Conservation (phyloP, 2,888 invertebrate genomes). For the Netelia virgata region DNA sequence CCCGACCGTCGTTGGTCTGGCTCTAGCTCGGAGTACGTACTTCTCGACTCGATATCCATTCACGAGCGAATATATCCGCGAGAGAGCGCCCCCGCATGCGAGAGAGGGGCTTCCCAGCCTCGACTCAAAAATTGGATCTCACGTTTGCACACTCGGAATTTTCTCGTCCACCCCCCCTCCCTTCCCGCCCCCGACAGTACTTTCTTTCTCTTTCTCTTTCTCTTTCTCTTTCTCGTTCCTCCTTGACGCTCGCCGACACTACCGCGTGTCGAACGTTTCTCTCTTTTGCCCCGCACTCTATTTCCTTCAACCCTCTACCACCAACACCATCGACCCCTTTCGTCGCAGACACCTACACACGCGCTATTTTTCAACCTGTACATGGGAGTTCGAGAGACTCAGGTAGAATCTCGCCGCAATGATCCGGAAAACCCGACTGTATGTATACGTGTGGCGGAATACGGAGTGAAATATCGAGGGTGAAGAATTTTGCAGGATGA, state of each 20-base stretch:
- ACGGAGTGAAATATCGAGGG: slow-evolving; percentile 37
- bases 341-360: slow-evolving; percentile 9
- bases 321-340: slow-evolving; percentile 5
- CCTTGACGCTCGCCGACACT: not conserved
- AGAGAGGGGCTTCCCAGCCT: slow-evolving; percentile 48
- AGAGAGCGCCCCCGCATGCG: slow-evolving; percentile 54
- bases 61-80: slow-evolving; percentile 39
- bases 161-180: slow-evolving; percentile 2
- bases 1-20: slow-evolving; percentile 28
- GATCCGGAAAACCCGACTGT: slow-evolving; percentile 36
- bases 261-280: not conserved
- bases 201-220: slow-evolving; percentile 24
- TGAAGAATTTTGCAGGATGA: slow-evolving; percentile 32
- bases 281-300: slow-evolving; percentile 14
- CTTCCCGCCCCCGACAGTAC: not conserved
- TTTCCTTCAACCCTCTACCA: slow-evolving; percentile 10
- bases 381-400: not conserved
- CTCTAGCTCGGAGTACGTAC: slow-evolving; percentile 73
- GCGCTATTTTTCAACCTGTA: slow-evolving; percentile 1
- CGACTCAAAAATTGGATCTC: slow-evolving; percentile 71
- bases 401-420: slow-evolving; percentile 35
- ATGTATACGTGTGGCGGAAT: slow-evolving; percentile 9
- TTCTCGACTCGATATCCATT: slow-evolving; percentile 72
- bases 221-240: slow-evolving; percentile 20
- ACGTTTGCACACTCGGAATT: slow-evolving; percentile 43